A percentile compares a stretch with the other conserved stretches of the same genome.
These are phyloP conservation scores for Bibio marci DNA, from an alignment of 2,888 invertebrate species.

Conservation along the genomic window DNA sequence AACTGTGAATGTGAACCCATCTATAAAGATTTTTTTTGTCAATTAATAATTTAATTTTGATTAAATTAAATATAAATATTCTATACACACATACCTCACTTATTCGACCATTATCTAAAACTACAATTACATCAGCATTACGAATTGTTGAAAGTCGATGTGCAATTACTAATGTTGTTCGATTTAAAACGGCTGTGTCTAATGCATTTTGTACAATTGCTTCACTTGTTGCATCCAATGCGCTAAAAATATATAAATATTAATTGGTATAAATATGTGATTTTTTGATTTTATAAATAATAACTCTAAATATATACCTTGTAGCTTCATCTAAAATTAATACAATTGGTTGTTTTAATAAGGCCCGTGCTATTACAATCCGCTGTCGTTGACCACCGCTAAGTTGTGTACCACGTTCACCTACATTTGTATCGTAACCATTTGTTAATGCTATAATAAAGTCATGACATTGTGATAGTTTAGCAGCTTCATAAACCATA, in stretches of 20 bases:
- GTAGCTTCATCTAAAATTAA: conserved; percentile 90
- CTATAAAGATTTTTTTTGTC: conserved; percentile 28
- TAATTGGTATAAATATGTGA: no score
- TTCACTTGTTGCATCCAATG: conserved; percentile 84
- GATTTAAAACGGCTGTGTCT: conserved; percentile 62
- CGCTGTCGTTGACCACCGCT: conserved; percentile 93
- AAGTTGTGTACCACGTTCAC: conserved; percentile 80
- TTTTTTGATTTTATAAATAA: no score
- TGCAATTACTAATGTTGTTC: conserved; percentile 90
- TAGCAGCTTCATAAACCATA: conserved; percentile 62
- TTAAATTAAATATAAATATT: neutral
- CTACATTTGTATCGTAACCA: conserved; percentile 72
- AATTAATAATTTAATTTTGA: conserved; percentile 8
- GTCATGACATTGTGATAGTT: conserved; percentile 79
- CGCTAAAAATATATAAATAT: conserved; percentile 37
- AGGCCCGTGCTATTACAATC: conserved; percentile 85
- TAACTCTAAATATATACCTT: conserved; percentile 34
- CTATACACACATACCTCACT: conserved; percentile 45
- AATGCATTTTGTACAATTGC: conserved; percentile 76
- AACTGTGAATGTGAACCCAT: conserved; percentile 71
- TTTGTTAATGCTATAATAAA: conserved; percentile 69
- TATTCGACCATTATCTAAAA: conserved; percentile 65
- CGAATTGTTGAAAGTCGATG: conserved; percentile 83
- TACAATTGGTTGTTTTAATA: conserved; percentile 77
- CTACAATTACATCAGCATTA: conserved; percentile 83